Evolutionary conservation across 2,888 invertebrate species (phyloP).

Genomic region (Halictus ligatus): DNA sequence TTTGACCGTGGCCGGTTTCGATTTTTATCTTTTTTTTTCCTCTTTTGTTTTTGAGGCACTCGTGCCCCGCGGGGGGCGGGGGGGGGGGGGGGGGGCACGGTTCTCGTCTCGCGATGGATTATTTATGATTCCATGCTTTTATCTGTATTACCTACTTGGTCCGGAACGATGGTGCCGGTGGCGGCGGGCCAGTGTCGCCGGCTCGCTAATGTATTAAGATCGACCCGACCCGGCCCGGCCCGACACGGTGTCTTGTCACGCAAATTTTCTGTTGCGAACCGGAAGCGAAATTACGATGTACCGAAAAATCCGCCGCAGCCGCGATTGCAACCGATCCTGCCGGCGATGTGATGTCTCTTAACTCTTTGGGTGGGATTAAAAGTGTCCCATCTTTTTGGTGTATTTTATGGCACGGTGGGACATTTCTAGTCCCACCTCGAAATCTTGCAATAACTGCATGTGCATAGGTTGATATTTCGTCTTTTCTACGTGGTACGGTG

Average conservation of each 20-base stretch:
- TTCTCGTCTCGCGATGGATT: conserved; percentile 52
- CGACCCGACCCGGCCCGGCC: background rate
- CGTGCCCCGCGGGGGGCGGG: conserved; percentile 15
- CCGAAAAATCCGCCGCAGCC: background rate
- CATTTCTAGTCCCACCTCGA: no score
- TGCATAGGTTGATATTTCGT: no score
- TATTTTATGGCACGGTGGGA: no score
- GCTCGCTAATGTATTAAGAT: conserved; percentile 42
- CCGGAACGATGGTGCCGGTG: conserved; percentile 3
- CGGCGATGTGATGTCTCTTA: background rate
- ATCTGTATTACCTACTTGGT: conserved; percentile 59
- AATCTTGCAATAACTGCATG: no score
- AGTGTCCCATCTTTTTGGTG: no score
- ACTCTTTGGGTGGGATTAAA: no score
- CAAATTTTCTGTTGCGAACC: background rate
- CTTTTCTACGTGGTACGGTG: no score
- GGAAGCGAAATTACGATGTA: background rate
- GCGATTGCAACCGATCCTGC: background rate
- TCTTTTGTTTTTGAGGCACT: no score
- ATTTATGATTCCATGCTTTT: conserved; percentile 62
- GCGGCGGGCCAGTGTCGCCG: background rate
- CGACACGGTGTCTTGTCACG: conserved; percentile 11
- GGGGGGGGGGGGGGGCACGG: conserved; percentile 15
- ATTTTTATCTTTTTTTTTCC: background rate
- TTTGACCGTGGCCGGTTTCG: conserved; percentile 1